phyloP scores from a whole-genome alignment of 2,113 vertebrate species.

The Dicrurus megarhynchus region DNA sequence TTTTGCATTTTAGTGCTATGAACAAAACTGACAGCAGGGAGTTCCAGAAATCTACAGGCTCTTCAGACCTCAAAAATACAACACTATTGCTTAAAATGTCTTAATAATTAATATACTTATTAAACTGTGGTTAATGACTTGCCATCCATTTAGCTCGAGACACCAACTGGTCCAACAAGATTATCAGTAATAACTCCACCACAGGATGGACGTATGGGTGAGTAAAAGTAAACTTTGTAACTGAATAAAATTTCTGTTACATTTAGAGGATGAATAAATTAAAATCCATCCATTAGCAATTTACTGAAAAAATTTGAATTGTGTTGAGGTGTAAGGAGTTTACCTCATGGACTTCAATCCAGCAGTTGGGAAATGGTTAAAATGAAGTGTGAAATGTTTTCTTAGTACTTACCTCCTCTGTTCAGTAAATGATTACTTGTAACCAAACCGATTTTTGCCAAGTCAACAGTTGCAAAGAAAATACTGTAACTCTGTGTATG shows the following conservation, averaged over 20 bases:
- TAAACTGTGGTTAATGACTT: background rate
- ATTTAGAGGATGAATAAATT: background rate
- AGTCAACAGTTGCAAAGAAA: background rate
- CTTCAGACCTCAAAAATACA: background rate
- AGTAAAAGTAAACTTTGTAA: conserved; percentile 4
- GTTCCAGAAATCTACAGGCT: background rate
- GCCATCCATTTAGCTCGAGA: conserved; percentile 66
- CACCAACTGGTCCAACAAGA: conserved; percentile 57
- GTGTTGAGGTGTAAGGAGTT: background rate
- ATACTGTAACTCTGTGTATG: background rate
- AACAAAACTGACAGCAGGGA: background rate
- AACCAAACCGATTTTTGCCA: background rate
- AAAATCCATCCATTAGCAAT: background rate
- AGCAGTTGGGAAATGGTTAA: background rate
- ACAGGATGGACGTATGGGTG: conserved; percentile 81
- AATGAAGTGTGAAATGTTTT: background rate
- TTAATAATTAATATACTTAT: background rate
- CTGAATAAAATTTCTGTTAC: background rate
- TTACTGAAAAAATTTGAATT: background rate
- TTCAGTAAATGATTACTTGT: background rate
- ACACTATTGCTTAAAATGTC: background rate
- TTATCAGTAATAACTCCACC: conserved; percentile 82
- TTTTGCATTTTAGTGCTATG: background rate
- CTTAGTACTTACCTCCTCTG: background rate
- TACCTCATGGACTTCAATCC: background rate